Base-by-base conservation (phyloP, 2,888 invertebrate genomes). In the Latrodectus hesperus region DNA sequence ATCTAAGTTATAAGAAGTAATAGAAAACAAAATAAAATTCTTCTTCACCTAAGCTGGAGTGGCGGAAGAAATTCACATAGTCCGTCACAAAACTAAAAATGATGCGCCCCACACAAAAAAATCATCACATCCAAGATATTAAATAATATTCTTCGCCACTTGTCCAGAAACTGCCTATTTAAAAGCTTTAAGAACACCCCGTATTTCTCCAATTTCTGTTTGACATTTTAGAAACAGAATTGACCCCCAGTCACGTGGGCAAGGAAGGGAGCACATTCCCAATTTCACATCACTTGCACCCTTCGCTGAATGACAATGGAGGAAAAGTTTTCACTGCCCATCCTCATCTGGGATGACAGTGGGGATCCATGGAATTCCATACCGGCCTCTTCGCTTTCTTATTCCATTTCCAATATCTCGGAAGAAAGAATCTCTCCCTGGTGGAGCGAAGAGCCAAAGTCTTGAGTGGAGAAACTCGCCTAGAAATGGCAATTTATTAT, bases 401-500 rank as follows among this genome's bases (percentile, higher is more conserved):
- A 60, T 11, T 60, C 60, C 60, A 60, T 60, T 60, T 60, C 60
- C 60, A 60, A 60, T 60, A 60, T 60, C 60, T 60, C n/a, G 6
- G 6, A 60, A 60, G 60, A 8, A 60, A 60, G 60, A 60, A 11
- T 6, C 14, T 60, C 10, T n/a, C 12, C 10, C 60, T 9, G 5
- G 60, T 12, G 14, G 12, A 4, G n/a, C 16, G n/a, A 60, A 1
- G 5, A 6, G 26, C n/a, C 22, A 22, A 65, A 38, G 67, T 26
- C 16, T 55, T 38, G 60, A 75, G 26, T 16, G 60, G 55, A 12
- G 14, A 22, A 16, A 10, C 26, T 14, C 53, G 12, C 26, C 17
- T 16, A 38, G 55, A 55, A 38, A 16, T 38, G 17, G 71, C 79
- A 79, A 79, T 79, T 79, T 79, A 79, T 79, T 79, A 79, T 79